These are phyloP conservation scores for Muschampia plurimacula DNA, from an alignment of 2,888 invertebrate species.

Conservation along the genomic window DNA sequence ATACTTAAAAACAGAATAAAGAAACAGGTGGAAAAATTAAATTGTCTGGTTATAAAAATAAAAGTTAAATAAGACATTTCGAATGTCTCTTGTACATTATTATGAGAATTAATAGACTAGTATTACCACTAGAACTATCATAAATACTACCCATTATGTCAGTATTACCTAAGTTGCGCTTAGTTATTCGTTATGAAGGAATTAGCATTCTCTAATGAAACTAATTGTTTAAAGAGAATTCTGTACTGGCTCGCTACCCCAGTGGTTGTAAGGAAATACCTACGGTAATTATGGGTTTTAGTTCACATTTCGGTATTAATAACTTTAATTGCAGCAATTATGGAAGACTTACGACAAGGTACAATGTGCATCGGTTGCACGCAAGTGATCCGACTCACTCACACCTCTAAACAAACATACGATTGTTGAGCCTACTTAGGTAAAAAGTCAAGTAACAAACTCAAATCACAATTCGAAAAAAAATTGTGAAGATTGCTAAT, in stretches of 20 bases:
- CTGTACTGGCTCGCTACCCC: constrained; percentile 23
- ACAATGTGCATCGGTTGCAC: constrained; percentile 24
- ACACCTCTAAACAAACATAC: constrained; percentile 12
- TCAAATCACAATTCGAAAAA: neutral
- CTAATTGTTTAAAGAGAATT: constrained; percentile 68
- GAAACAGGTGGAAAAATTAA: neutral
- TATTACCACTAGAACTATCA: neutral
- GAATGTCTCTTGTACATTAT: neutral
- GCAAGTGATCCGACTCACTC: constrained; percentile 18
- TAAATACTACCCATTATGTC: constrained; percentile 20
- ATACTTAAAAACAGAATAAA: neutral
- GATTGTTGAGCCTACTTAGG: constrained; percentile 15
- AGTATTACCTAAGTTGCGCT: constrained; percentile 61
- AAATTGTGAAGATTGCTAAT: neutral
- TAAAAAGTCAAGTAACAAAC: neutral
- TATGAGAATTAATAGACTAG: neutral
- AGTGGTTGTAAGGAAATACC: constrained; percentile 31
- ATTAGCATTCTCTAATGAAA: constrained; percentile 69
- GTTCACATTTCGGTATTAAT: constrained; percentile 34
- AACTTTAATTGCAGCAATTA: constrained; percentile 35
- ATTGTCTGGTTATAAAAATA: neutral
- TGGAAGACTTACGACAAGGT: constrained; percentile 28
- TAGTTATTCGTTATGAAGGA: constrained; percentile 73
- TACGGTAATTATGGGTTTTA: constrained; percentile 29
- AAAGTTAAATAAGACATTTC: neutral